Base-by-base conservation (phyloP, 2,797 vertebrate genomes). In the Discoglossus pictus region DNA sequence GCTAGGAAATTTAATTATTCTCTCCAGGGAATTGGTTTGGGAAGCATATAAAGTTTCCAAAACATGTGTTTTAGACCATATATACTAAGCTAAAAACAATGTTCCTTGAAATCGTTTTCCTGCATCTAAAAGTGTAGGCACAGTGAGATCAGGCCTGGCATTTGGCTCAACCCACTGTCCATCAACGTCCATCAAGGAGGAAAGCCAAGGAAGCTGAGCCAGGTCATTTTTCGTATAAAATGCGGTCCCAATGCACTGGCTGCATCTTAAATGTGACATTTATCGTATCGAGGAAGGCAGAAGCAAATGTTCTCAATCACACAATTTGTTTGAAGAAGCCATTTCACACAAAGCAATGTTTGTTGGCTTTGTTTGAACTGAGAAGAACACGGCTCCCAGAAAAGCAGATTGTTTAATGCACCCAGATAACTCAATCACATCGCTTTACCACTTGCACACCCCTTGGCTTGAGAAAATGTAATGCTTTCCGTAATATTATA, bases 221-320 rank as follows among this genome's bases (percentile, higher is more conserved):
- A 34, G 15, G 27, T 34, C 10, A 23, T 17, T 51, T 21, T 51
- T n/a, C 1, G 31, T 51, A 23, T 62, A 51, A 48, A 62, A 51
- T 39, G 15, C 43, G 12, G 52, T 52, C 61, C 47, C 61, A 63
- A 52, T 63, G 36, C 47, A 52, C 61, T 42, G 38, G 21, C 36
- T 27, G n/a, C 47, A 24, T 11, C 47, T 52, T 51, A 52, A 51
- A 62, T 62, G 23, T 62, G 23, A 20, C 24, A 42, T 42, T 63
- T 63, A 17, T 38, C 18, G 38, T 31, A 63, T 20, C 15, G 11
- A 24, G 23, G 23, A 34, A 42, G 20, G 15, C 17, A n/a, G 16
- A 20, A 40, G 38, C 15, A 36, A 63, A 42, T 43, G 21, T 52
- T 63, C 16, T 40, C 12, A 31, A 10, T 40, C 36, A 31, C 4